A percentile compares a stretch with the other conserved stretches of the same genome.
Conservation (phyloP, 2,113 vertebrate genomes). For the Petrocephalus zakoni region DNA sequence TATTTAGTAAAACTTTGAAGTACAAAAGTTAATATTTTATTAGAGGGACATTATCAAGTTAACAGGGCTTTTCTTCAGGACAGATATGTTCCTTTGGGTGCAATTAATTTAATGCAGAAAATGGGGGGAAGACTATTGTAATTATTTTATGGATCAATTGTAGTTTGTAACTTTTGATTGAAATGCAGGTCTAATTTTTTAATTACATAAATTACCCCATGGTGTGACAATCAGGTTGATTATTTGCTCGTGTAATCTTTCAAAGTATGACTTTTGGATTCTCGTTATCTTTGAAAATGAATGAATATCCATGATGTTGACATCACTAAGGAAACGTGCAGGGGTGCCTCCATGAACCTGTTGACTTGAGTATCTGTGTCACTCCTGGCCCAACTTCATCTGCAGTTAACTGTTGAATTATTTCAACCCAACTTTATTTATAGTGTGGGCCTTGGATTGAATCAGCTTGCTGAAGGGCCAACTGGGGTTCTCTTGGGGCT, state of each 20-base stretch:
- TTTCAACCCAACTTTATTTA: background rate
- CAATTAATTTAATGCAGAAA: background rate
- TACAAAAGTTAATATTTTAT: background rate
- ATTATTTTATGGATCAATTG: constrained; percentile 6
- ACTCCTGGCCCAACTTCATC: background rate
- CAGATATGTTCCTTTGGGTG: background rate
- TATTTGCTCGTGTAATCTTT: background rate
- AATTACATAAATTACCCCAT: background rate
- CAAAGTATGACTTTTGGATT: background rate
- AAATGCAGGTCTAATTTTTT: background rate
- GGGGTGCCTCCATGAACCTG: background rate
- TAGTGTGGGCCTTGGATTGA: background rate
- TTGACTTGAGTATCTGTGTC: background rate
- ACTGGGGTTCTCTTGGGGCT: background rate
- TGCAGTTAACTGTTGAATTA: background rate
- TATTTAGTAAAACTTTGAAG: background rate
- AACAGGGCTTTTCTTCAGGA: background rate
- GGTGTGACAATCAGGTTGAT: constrained; percentile 11
- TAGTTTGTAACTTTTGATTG: constrained; percentile 17
- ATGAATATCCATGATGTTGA: background rate
- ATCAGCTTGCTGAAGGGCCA: background rate
- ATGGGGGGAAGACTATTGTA: background rate
- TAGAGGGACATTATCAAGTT: background rate
- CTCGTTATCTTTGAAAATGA: background rate
- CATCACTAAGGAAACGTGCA: background rate